phyloP scores from a whole-genome alignment of 2,797 vertebrate genomes.

The Capromys pilorides region DNA sequence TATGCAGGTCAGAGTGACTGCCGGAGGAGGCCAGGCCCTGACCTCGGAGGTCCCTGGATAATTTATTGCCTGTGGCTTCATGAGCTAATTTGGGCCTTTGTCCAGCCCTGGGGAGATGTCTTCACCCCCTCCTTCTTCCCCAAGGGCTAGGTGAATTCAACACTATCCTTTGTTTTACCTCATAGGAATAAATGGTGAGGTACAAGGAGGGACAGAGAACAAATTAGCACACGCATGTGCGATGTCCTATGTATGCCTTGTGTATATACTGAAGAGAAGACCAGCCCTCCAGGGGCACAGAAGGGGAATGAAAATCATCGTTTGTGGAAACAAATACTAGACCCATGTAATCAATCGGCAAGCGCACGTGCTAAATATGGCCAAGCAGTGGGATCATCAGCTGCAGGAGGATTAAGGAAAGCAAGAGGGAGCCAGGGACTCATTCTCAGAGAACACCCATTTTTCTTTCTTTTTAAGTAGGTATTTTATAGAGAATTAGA shows the following conservation, averaged over 20 bases:
- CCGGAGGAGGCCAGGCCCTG: not conserved
- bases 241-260: not conserved
- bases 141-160: conserved; percentile 21
- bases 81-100: conserved; percentile 63
- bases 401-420: not conserved
- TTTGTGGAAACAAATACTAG: not conserved
- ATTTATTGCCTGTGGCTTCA: conserved; percentile 73
- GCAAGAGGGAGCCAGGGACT: not conserved
- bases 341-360: not conserved
- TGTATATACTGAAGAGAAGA: not conserved
- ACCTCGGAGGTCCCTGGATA: conserved; percentile 67
- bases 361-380: not conserved
- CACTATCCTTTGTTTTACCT: conserved; percentile 30
- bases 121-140: conserved; percentile 6
- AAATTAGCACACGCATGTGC: not conserved
- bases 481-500: conserved; percentile 60
- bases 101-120: conserved; percentile 58
- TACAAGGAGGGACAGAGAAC: not conserved
- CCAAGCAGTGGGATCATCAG: too few species aligned
- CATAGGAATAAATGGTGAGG: not conserved
- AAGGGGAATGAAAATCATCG: not conserved
- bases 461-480: conserved; percentile 54
- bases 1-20: conserved; percentile 60
- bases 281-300: not conserved
- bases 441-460: conserved; percentile 1